Conservation (phyloP, 2,797 vertebrate species). For the Glossophaga mutica region DNA sequence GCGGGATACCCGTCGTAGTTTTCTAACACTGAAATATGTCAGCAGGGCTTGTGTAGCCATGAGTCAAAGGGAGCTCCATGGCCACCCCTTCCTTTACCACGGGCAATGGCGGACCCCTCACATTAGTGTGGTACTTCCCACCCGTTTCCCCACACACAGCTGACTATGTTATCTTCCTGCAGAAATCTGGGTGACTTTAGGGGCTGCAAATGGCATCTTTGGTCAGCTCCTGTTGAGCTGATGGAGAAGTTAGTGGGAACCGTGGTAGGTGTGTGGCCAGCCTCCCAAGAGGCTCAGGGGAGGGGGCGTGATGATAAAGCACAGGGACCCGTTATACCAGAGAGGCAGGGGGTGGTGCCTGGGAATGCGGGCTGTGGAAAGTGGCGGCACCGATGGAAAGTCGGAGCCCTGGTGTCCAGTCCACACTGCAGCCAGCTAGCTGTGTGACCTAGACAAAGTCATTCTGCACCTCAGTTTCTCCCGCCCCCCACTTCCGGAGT, state of each 20-base stretch:
- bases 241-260: neutral
- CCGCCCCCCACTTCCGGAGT: no score
- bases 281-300: neutral
- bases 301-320: neutral
- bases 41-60: neutral
- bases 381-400: neutral
- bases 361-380: neutral
- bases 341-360: neutral
- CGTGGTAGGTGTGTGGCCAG: rapidly evolving
- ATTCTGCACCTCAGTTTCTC: neutral
- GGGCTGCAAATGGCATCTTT: neutral
- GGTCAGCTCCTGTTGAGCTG: neutral
- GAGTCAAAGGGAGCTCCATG: neutral
- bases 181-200: neutral
- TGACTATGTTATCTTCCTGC: neutral
- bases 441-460: neutral
- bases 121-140: neutral
- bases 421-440: rapidly evolving
- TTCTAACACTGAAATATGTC: neutral
- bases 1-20: rapidly evolving
- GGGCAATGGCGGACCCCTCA: neutral
- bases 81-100: rapidly evolving
- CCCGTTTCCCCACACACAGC: neutral
- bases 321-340: neutral
- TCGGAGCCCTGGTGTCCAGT: neutral